These are phyloP conservation scores for Arenaria interpres DNA, from an alignment of 2,113 vertebrate species.

Conservation along the genomic window DNA sequence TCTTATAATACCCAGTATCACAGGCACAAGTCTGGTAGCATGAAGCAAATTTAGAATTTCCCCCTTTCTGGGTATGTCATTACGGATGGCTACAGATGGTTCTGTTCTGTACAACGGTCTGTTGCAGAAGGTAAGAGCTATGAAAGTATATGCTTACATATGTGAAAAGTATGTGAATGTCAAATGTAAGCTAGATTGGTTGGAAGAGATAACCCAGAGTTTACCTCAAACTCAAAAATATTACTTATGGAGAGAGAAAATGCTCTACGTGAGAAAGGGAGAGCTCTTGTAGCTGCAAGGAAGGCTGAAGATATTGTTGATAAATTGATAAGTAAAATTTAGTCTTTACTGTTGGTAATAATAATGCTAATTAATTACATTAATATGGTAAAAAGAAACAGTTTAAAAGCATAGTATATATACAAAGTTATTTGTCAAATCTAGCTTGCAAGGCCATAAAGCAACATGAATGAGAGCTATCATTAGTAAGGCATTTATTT, in stretches of 20 bases:
- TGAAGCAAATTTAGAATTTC: conserved; percentile 22
- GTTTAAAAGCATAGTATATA: neutral
- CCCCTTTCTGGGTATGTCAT: neutral
- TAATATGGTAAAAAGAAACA: neutral
- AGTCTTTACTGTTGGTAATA: neutral
- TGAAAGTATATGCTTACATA: neutral
- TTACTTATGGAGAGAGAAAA: neutral
- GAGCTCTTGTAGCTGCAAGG: neutral
- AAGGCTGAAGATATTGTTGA: neutral
- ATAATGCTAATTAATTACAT: neutral
- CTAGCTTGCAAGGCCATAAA: neutral
- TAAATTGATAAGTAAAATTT: neutral
- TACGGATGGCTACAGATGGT: neutral
- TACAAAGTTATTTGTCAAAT: neutral
- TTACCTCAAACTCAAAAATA: neutral
- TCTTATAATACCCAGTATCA: neutral
- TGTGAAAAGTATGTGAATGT: neutral
- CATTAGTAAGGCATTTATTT: neutral
- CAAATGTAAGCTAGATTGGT: neutral
- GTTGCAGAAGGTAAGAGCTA: neutral
- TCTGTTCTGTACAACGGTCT: neutral
- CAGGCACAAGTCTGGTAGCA: neutral
- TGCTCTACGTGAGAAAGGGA: neutral
- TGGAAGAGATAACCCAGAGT: neutral
- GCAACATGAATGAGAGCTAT: neutral